Evolutionary conservation across 2,113 vertebrate genomes (phyloP).

Genomic region (Pygoscelis adeliae): DNA sequence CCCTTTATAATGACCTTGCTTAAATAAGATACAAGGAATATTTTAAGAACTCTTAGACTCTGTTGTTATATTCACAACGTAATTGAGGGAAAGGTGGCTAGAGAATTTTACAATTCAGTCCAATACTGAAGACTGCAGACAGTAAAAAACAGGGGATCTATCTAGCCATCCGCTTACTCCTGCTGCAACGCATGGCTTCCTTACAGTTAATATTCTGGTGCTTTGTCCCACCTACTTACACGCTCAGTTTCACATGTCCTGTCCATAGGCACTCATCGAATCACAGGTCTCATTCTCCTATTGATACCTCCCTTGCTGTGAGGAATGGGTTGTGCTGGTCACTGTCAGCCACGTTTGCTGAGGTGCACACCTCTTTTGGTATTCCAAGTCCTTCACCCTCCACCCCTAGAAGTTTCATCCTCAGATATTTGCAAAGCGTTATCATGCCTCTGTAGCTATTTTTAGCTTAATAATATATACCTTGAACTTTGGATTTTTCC

Average conservation of each 20-base stretch:
- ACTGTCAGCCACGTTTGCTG: background rate
- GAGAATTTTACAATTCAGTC: background rate
- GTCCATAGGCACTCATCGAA: background rate
- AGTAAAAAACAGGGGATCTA: background rate
- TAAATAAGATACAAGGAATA: background rate
- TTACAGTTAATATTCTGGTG: background rate
- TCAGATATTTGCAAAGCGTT: background rate
- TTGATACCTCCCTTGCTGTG: rapidly evolving
- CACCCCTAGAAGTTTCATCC: background rate
- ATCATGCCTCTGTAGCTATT: background rate
- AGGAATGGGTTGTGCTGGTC: background rate
- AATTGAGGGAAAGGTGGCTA: background rate
- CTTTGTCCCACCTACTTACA: background rate
- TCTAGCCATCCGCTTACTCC: background rate
- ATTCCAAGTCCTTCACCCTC: background rate
- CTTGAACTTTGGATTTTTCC: background rate
- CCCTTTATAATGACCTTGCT: background rate
- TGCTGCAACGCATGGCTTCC: background rate
- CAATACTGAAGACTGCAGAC: background rate
- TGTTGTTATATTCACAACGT: background rate
- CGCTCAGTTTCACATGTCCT: background rate
- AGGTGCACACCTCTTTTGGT: background rate
- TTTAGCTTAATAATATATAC: background rate
- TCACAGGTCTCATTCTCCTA: background rate
- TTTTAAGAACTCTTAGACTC: background rate